Conservation (phyloP, 2,113 vertebrate species). For the Melanocharis versteri region DNA sequence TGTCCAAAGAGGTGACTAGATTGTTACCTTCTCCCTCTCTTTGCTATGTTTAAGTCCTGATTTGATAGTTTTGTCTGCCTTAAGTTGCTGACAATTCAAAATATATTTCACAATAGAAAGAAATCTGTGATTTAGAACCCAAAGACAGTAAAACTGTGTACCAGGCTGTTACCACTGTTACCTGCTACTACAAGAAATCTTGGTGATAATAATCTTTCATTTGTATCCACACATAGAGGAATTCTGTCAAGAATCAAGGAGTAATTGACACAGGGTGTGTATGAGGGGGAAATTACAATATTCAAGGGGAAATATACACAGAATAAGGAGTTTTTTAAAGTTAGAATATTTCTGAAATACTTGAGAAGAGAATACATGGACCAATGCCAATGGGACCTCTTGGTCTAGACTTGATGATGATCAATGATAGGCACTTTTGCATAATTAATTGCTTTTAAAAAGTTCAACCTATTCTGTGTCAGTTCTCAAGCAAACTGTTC, state of each 20-base stretch:
- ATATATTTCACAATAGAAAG: neutral
- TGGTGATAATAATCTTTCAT: neutral
- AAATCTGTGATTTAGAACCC: neutral
- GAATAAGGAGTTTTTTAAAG: neutral
- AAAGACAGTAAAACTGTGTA: neutral
- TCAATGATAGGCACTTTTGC: neutral
- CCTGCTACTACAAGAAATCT: neutral
- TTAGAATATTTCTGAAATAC: neutral
- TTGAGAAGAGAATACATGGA: neutral
- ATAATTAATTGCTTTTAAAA: neutral
- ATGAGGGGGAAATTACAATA: accelerated
- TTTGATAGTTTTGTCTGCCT: neutral
- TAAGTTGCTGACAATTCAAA: neutral
- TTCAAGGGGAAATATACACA: neutral
- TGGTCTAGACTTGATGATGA: neutral
- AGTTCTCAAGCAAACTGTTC: neutral
- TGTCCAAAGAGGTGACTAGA: neutral
- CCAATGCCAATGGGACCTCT: neutral
- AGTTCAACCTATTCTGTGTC: neutral
- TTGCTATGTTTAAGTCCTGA: neutral
- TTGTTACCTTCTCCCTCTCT: neutral
- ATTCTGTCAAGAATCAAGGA: neutral
- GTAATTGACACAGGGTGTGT: neutral
- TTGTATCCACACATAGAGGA: neutral
- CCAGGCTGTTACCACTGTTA: neutral